Evolutionary conservation across 1,140 invertebrate genomes (phyloP).

Genomic region (Caerostris darwini): DNA sequence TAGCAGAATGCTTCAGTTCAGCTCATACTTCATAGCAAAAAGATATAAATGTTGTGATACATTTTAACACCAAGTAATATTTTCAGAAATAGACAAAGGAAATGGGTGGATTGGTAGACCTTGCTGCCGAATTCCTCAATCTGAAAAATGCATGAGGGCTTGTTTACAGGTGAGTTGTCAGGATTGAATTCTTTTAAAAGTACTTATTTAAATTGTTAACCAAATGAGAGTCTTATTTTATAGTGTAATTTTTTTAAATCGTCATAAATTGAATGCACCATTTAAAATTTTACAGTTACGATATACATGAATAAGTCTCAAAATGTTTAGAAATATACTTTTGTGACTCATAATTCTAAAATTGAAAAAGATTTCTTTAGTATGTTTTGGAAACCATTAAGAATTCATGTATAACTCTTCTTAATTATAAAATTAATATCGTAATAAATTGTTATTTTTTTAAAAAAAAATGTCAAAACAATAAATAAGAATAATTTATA

Average conservation of each 20-base stretch:
- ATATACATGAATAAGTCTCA: background rate
- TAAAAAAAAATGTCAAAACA: too few relatives aligned
- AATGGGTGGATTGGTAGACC: constrained; percentile 88
- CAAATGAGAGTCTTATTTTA: background rate
- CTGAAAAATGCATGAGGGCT: constrained; percentile 85
- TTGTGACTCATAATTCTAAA: too few relatives aligned
- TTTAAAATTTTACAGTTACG: background rate
- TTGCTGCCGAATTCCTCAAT: constrained; percentile 87
- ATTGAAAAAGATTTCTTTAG: too few relatives aligned
- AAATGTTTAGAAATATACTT: too few relatives aligned
- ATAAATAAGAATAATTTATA: too few relatives aligned
- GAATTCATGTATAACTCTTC: too few relatives aligned
- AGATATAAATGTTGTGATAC: too few relatives aligned
- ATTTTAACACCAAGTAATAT: background rate
- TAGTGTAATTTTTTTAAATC: background rate
- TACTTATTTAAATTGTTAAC: background rate
- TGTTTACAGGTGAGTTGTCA: constrained; percentile 84
- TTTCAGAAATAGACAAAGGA: constrained; percentile 86
- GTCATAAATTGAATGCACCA: background rate
- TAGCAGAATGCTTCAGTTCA: too few relatives aligned
- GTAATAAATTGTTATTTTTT: too few relatives aligned
- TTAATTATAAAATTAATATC: too few relatives aligned
- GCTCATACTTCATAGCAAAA: too few relatives aligned
- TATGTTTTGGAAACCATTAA: too few relatives aligned
- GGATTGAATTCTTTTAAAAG: background rate